Base-by-base conservation (phyloP, 2,888 invertebrate genomes). In the Nudaria mundana region DNA sequence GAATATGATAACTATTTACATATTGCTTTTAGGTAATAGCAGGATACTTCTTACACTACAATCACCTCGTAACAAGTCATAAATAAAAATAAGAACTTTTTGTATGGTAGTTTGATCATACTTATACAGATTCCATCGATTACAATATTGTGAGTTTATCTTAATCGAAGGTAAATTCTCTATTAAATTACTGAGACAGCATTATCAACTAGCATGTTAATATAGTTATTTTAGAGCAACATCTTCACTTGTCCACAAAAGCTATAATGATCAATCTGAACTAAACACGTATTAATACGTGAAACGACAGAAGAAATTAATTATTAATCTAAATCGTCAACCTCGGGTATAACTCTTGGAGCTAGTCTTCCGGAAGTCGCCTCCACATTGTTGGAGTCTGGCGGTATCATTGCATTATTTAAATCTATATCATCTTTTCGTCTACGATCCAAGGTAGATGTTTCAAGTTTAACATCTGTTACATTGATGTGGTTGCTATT, bases 1-100 rank as follows among this genome's bases (percentile, higher is more conserved):
- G 53, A 53, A 51, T 55, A 58, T 52, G 40, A 63, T 74, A 73
- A 72, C 70, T 85, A 85, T 86, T 81, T 84, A 84, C 84, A 85
- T 53, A 58, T 66, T 66, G 76, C 73, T 74, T 43, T 70, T 60
- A 57, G 60, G 65, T 71, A 70, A 74, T 68, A 76, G 71, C 81
- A 80, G 75, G 80, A 68, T 62, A 65, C 55, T 56, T 63, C 66
- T 81, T 67, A 71, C 48, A 59, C 70, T 79, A 82, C 77, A 79
- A 76, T 72, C 81, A 81, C 81, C 80, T 64, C 61, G 50, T 55
- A 55, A 49, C 58, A 54, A 58, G 68, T 54, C 56, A 50, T 57
- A 64, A 60, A 56, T 62, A 64, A 71, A 63, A 66, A 65, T 59
- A 56, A 56, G 45, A 48, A 52, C 50, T 40, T 58, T 55, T 45